A percentile compares a stretch with the other conserved stretches of the same genome.
These are phyloP conservation scores for Aphidius colemani DNA, from an alignment of 2,888 invertebrate species.

Conservation along the genomic window DNA sequence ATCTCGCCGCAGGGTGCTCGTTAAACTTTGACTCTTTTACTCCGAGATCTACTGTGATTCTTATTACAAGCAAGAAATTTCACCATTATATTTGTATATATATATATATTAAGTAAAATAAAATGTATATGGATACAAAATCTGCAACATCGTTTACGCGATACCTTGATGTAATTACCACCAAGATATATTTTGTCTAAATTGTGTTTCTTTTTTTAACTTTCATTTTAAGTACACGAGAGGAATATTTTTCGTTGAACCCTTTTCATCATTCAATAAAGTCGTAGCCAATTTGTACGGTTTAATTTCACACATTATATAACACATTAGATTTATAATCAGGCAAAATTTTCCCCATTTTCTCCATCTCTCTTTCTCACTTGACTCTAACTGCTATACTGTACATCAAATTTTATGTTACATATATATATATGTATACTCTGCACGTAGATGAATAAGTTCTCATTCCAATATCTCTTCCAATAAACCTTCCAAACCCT, in stretches of 20 bases:
- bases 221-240: not conserved
- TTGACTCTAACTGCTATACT: too few relatives aligned
- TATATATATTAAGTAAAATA: not conserved
- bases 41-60: conserved; percentile 25
- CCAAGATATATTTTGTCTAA: not conserved
- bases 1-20: conserved; percentile 30
- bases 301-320: conserved; percentile 35
- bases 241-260: conserved; percentile 7
- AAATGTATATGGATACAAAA: not conserved
- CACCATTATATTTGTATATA: conserved; percentile 15
- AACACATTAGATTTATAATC: conserved; percentile 25
- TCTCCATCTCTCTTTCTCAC: not conserved
- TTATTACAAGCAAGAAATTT: conserved; percentile 24
- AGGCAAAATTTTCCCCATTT: conserved; percentile 6
- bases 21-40: conserved; percentile 28
- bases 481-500: conserved; percentile 11
- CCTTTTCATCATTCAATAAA: conserved; percentile 28
- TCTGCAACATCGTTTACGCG: conserved; percentile 17
- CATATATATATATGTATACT: conserved; percentile 3
- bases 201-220: not conserved
- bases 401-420: too few relatives aligned
- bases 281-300: conserved; percentile 36
- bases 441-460: conserved; percentile 4
- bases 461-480: conserved; percentile 11
- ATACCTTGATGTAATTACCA: conserved; percentile 20